Evolutionary conservation across 2,888 invertebrate species (phyloP), one percentile per base, ranked within the genome.

Genomic region (Lasioglossum vierecki): DNA sequence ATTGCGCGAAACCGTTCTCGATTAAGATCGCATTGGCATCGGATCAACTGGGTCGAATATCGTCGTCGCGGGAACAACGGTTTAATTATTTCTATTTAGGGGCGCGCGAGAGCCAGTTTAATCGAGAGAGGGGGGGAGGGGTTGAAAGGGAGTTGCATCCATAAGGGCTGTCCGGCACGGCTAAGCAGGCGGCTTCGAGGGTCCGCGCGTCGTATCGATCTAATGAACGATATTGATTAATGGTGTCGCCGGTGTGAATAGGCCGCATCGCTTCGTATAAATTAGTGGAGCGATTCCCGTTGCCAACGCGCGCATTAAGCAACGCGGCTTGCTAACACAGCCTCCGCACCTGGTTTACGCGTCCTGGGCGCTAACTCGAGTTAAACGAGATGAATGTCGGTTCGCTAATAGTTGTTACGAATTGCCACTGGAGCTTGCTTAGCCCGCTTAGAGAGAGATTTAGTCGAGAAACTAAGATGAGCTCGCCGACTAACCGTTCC

Each of bases 401-500:
- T 92, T 93, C 88, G 92, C 92, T 94, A 94, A 94, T 93, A 93
- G 93, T 93, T 92, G 92, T 92, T 93, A 91, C 92, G 91, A 92
- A 93, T 94, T 93, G 92, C 91, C 89, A 88, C 84, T 83, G 79
- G 70, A 88, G 88, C 85, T 84, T 83, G 82, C 84, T 88, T 85
- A 88, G 88, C 85, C 88, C 75, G 83, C 82, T 89, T 84, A 82
- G 87, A 77, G 84, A 87, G 89, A 89, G 89, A 90, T 89, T 89
- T 86, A 91, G 86, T 87, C 83, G 84, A 91, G 86, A 86, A 88
- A 88, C 88, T 86, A 88, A 90, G 89, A 88, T 85, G 89, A 91
- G 88, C 86, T 80, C 73, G 70, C 75, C 74, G 79, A 71, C 86
- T 76, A 82, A 80, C 85, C n/a, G 75, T 30, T 57, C 49, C 26